Evolutionary conservation across 2,113 vertebrate species (phyloP).

Genomic region (Phoxinus phoxinus): DNA sequence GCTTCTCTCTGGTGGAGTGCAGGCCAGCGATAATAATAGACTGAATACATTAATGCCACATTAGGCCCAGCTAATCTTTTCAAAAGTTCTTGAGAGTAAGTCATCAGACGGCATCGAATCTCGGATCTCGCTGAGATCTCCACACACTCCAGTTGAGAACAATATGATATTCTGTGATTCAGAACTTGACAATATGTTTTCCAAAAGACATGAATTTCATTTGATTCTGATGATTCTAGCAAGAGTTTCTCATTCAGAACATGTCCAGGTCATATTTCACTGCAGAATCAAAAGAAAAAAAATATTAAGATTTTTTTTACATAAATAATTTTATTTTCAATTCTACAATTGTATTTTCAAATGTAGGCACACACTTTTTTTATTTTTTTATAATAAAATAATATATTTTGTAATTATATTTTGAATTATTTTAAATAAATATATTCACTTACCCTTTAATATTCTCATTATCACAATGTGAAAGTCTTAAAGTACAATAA

Average conservation of each 20-base stretch:
- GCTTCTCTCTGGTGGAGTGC: conserved; percentile 13
- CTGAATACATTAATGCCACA: conserved; percentile 41
- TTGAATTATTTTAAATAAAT: not conserved
- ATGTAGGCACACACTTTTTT: too few relatives aligned
- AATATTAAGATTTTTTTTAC: too few relatives aligned
- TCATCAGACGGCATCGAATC: not conserved
- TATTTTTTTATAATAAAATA: too few relatives aligned
- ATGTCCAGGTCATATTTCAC: not conserved
- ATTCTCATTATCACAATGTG: not conserved
- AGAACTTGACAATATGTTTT: not conserved
- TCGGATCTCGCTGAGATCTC: not conserved
- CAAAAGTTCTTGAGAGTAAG: conserved; percentile 35
- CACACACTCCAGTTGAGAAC: conserved; percentile 30
- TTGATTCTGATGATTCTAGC: not conserved
- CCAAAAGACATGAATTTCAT: not conserved
- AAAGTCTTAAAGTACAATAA: not conserved
- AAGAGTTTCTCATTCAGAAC: not conserved
- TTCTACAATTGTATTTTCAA: too few relatives aligned
- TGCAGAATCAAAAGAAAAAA: too few relatives aligned
- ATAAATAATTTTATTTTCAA: too few relatives aligned
- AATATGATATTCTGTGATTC: conserved; percentile 5
- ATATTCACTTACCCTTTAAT: not conserved
- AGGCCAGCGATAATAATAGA: conserved; percentile 23
- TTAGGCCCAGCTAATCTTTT: conserved; percentile 41
- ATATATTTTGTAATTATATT: too few relatives aligned